These are phyloP conservation scores for Drosophila bifasciata DNA, from an alignment of 1,140 invertebrate species.

Conservation along the genomic window DNA sequence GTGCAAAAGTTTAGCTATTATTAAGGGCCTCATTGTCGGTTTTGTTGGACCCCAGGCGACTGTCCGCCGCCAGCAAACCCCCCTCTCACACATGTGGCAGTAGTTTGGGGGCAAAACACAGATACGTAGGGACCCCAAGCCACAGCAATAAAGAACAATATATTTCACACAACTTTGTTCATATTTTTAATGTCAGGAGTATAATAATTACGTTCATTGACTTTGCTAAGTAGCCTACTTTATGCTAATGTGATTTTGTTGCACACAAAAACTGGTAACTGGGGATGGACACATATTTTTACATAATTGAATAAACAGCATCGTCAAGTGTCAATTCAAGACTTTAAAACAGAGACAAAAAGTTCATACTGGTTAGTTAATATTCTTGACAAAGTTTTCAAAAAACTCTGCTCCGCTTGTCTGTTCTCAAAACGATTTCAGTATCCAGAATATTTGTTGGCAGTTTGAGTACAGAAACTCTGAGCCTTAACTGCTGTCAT, in stretches of 20 bases:
- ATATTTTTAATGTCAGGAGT: conserved; percentile 81
- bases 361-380: neutral
- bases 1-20: conserved; percentile 79
- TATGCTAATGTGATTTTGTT: conserved; percentile 76
- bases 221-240: conserved; percentile 79
- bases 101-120: conserved; percentile 19
- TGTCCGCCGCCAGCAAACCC: conserved; percentile 25
- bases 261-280: conserved; percentile 26
- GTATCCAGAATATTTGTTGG: too few species aligned
- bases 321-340: conserved; percentile 27
- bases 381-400: neutral
- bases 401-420: neutral
- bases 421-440: neutral
- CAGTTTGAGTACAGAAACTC: neutral
- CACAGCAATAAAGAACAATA: conserved; percentile 70
- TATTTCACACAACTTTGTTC: conserved; percentile 77
- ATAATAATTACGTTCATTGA: conserved; percentile 82
- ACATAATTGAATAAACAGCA: conserved; percentile 62
- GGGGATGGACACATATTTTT: conserved; percentile 66
- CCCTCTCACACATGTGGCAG: conserved; percentile 1
- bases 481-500: neutral
- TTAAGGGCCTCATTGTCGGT: conserved; percentile 76
- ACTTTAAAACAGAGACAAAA: neutral
- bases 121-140: conserved; percentile 10
- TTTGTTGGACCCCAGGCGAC: conserved; percentile 74